Percentiles rank a stretch among this genome's conserved stretches.
Conservation (phyloP, 1,140 invertebrate genomes). For the Drosophila bipectinata region DNA sequence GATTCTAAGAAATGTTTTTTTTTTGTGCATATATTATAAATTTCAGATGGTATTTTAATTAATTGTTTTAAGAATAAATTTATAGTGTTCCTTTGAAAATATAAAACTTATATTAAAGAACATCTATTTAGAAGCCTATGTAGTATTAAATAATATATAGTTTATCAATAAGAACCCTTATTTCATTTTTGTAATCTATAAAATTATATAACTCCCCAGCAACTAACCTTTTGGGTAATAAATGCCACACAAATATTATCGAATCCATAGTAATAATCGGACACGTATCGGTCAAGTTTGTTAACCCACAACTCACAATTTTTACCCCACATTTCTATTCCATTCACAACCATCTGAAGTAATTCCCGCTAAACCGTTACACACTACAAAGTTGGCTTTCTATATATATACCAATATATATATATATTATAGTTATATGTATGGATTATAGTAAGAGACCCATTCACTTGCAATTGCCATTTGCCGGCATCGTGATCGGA, state of each 20-base stretch:
- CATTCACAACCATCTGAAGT: slow-evolving; percentile 29
- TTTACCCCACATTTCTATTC: slow-evolving; percentile 26
- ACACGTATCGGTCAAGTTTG: slow-evolving; percentile 18
- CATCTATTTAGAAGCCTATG: too few relatives aligned
- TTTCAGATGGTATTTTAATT: too few relatives aligned
- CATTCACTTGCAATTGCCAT: slow-evolving; percentile 47
- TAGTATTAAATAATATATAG: too few relatives aligned
- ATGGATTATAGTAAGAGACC: neutral
- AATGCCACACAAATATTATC: neutral
- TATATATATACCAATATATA: slow-evolving; percentile 1
- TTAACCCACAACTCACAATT: slow-evolving; percentile 25
- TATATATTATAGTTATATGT: neutral
- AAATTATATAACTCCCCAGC: too few relatives aligned
- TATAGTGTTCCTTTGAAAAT: too few relatives aligned
- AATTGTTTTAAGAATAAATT: too few relatives aligned
- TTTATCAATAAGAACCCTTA: too few relatives aligned
- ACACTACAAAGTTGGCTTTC: slow-evolving; percentile 7
- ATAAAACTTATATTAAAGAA: too few relatives aligned
- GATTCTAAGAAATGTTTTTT: too few relatives aligned
- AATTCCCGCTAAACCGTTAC: slow-evolving; percentile 22
- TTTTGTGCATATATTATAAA: too few relatives aligned
- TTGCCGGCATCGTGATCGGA: slow-evolving; percentile 45
- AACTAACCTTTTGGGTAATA: too few relatives aligned
- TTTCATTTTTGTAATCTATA: too few relatives aligned
- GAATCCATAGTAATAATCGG: neutral